Percentiles rank a stretch among this genome's conserved stretches.
phyloP scores from a whole-genome alignment of 2,113 vertebrate species.

The Agelaius phoeniceus region DNA sequence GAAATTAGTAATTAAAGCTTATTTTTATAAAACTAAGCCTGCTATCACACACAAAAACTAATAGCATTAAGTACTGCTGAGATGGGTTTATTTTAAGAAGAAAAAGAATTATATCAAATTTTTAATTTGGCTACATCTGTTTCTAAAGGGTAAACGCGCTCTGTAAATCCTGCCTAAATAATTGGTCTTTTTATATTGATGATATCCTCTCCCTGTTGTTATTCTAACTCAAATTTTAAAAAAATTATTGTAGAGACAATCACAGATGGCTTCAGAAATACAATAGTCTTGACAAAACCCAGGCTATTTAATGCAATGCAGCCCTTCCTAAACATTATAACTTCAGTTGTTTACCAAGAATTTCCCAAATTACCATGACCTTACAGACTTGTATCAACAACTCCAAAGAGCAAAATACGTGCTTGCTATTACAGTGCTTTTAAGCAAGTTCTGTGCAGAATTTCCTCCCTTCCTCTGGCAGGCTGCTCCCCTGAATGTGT shows the following conservation, averaged over 20 bases:
- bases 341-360: background rate
- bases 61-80: background rate
- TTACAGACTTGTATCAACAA: background rate
- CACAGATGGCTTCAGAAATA: background rate
- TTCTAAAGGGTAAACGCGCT: background rate
- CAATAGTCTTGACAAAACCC: background rate
- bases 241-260: background rate
- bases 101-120: background rate
- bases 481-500: background rate
- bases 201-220: background rate
- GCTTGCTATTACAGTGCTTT: background rate
- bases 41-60: background rate
- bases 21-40: background rate
- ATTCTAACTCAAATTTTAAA: background rate
- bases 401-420: background rate
- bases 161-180: background rate
- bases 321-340: background rate
- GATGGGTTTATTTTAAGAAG: accelerated
- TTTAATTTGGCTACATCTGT: background rate
- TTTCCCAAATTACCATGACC: background rate
- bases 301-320: background rate
- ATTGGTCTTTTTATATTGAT: background rate
- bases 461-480: background rate
- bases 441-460: background rate
- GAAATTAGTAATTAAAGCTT: background rate